Base-by-base conservation (phyloP, 2,797 vertebrate species). In the Poeciliopsis presidionis region DNA sequence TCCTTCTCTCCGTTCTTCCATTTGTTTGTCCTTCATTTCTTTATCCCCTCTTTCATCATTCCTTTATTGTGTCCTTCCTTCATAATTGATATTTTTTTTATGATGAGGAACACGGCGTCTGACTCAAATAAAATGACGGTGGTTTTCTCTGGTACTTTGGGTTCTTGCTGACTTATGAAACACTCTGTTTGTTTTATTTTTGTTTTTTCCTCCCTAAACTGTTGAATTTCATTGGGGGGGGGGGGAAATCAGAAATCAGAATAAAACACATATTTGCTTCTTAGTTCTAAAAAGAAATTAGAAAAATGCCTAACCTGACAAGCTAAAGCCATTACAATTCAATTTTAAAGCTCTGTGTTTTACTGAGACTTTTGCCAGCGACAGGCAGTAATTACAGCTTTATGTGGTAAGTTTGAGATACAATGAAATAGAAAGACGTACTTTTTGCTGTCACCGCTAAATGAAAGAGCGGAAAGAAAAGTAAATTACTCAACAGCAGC, bases 371-470 rank as follows among this genome's bases (percentile, higher is more conserved):
- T 49, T 59, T n/a, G 73, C 25, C 33, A 41, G 25, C n/a, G 33
- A 75, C 63, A 69, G 30, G 6, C 70, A 16, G 46, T n/a, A 75
- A 72, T 77, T 69, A 61, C 28, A 53, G 43, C 36, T 53, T 36
- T 41, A 45, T 36, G 39, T 47, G 57, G 25, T 7, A 45, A 41
- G 47, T 79, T 75, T 11, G 61, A 76, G 55, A 51, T 2, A 20
- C 12, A 39, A 61, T 28, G 73, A 71, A 86, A 83, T 79, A 33
- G 13, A 9, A 4, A 22, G 73, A 46, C 0, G n/a, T 72, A 77
- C 5, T 45, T 39, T 4, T 49, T 8, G 20, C 73, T 78, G 47
- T 57, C 63, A 14, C 51, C 30, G n/a, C 73, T 36, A 7, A 16
- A 39, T 7, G 30, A 18, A 77, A 41, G 59, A 46, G 28, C 75